Evolutionary conservation across 1,140 invertebrate species (phyloP), one percentile per base, ranked within the genome.

Genomic region (Thalassaphorura encarpata): DNA sequence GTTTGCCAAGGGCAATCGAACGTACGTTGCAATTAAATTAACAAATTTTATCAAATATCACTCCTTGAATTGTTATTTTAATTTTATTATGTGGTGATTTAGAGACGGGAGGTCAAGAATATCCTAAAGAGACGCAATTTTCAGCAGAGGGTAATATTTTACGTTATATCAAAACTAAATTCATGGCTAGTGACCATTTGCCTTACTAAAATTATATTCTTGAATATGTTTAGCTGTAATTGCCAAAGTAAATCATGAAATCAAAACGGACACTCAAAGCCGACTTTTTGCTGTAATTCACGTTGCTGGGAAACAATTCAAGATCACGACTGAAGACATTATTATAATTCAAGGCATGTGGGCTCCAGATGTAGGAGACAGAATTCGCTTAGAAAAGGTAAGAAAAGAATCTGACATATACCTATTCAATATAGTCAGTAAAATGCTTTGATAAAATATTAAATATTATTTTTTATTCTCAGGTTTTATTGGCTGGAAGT

Each of bases 231-330:
- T 24, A 67, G 75, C 69, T 16, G 67, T 80, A 1, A 72, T 76
- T 47, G 67, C 72, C 2, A 75, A 77, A 64, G 74, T 85, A 6
- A 83, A 84, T 58, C 58, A 71, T 24, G 76, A 82, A 68, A 69
- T 85, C 24, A 60, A 66, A 16, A 72, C 71, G 11, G 60, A 73
- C 1, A 70, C 73, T 55, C 73, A 78, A 39, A 86, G 88, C 4
- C 74, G 90, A 43, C 74, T 91, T 42, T 96, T 95, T 77, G 90
- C 90, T 8, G 77, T 95, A 5, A 77, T 95, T 3, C 81, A 90
- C 64, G 55, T 94, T 11, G 74, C 78, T 60, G 88, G 89, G 2
- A 87, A 84, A 70, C 91, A 95, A 68, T 86, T 83, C 67, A 88
- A 91, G 75, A 74, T 96, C 0, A 95, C 89, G 2, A 75, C 82